phyloP scores from a whole-genome alignment of 2,797 vertebrate species.

The Acrossocheilus wenchowensis region DNA sequence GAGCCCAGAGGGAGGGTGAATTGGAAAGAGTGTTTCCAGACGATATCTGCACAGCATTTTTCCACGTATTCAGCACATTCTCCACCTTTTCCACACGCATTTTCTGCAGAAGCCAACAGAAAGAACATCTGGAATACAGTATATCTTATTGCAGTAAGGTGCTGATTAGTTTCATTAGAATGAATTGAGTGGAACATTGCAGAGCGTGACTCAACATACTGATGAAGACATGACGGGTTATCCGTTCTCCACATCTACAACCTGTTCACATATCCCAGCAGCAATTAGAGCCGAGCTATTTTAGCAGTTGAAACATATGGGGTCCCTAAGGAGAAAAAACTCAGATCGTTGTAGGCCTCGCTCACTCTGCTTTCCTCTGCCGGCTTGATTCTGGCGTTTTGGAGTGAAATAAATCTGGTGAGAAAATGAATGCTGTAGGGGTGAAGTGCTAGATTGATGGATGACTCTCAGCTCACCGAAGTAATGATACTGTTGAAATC shows the following conservation, averaged over 20 bases:
- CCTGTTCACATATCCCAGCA: slow-evolving; percentile 41
- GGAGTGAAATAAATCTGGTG: slow-evolving; percentile 45
- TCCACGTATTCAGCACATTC: slow-evolving; percentile 32
- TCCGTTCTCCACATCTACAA: slow-evolving; percentile 38
- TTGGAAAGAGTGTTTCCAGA: slow-evolving; percentile 40
- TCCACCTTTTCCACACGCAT: background rate
- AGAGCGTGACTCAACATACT: slow-evolving; percentile 20
- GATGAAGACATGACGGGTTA: slow-evolving; percentile 21
- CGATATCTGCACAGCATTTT: slow-evolving; percentile 22
- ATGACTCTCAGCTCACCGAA: slow-evolving; percentile 33
- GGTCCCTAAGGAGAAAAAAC: slow-evolving; percentile 32
- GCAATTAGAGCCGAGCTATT: slow-evolving; percentile 42
- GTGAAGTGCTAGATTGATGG: slow-evolving; percentile 9
- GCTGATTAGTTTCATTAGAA: slow-evolving; percentile 32
- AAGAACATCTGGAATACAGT: slow-evolving; percentile 33
- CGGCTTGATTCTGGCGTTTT: slow-evolving; percentile 36
- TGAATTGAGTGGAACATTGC: slow-evolving; percentile 16
- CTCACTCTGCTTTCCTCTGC: slow-evolving; percentile 34
- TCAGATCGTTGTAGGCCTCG: slow-evolving; percentile 24
- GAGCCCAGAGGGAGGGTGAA: slow-evolving; percentile 24
- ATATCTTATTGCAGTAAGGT: slow-evolving; percentile 23
- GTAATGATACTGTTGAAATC: slow-evolving; percentile 48
- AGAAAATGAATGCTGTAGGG: slow-evolving; percentile 22
- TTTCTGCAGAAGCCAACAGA: background rate
- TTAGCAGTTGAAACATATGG: slow-evolving; percentile 52